These are phyloP conservation scores for Creontiades dilutus DNA, from an alignment of 2,888 invertebrate genomes.

Conservation along the genomic window DNA sequence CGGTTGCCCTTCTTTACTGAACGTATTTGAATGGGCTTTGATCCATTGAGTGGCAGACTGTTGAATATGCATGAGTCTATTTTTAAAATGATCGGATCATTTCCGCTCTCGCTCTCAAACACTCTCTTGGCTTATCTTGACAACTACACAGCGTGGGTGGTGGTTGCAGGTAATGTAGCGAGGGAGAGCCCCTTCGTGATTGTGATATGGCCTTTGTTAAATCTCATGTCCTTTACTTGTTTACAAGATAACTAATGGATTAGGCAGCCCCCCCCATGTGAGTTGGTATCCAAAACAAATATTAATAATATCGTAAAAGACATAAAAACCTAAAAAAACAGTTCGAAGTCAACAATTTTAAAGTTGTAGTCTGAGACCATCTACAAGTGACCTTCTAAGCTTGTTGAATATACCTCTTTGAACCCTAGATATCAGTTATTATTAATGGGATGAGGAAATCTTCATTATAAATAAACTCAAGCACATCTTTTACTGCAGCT, in stretches of 20 bases:
- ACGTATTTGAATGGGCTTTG: neutral
- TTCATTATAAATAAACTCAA: too few species aligned
- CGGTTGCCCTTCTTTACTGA: neutral
- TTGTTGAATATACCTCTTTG: too few species aligned
- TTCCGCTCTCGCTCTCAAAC: constrained; percentile 29
- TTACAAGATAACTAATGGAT: neutral
- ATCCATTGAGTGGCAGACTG: constrained; percentile 9
- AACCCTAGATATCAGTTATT: too few species aligned
- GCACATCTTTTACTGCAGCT: too few species aligned
- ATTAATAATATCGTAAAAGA: too few species aligned
- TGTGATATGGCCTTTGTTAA: neutral
- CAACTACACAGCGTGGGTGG: neutral
- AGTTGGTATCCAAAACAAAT: too few species aligned
- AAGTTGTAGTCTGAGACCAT: too few species aligned
- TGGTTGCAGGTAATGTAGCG: neutral
- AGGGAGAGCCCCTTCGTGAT: neutral
- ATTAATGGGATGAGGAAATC: too few species aligned
- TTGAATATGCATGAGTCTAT: constrained; percentile 37
- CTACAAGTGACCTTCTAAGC: too few species aligned
- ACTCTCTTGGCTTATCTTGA: neutral
- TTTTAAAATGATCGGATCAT: constrained; percentile 46
- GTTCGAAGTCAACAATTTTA: too few species aligned
- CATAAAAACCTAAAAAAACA: too few species aligned
- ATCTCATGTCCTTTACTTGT: neutral
- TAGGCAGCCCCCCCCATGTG: too few species aligned